These are phyloP conservation scores for Mus spretus DNA, from an alignment of 2,797 vertebrate genomes.

Conservation along the genomic window DNA sequence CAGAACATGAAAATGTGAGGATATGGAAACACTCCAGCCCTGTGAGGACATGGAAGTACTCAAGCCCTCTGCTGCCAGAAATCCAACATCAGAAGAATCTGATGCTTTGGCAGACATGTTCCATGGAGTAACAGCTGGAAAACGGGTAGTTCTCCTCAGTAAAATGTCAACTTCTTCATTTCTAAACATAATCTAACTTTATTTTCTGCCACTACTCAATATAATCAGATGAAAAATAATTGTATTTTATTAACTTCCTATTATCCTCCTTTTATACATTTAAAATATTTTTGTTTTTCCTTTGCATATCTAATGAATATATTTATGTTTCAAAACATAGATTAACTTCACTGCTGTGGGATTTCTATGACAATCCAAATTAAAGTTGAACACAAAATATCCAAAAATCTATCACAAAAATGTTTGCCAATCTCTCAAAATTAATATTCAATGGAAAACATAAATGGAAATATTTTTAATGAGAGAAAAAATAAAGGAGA, in stretches of 20 bases:
- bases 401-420: background rate
- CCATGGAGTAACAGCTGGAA: fast-evolving
- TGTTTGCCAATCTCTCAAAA: constrained; percentile 52
- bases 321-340: background rate
- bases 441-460: background rate
- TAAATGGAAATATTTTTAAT: background rate
- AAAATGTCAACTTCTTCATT: background rate
- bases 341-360: background rate
- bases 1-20: background rate
- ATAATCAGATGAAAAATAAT: background rate
- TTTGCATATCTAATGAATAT: background rate
- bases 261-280: background rate
- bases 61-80: background rate
- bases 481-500: background rate
- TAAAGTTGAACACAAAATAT: background rate
- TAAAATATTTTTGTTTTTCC: background rate
- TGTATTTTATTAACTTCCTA: background rate
- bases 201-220: background rate
- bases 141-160: background rate
- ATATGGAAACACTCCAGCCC: background rate
- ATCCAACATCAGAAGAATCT: background rate
- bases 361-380: background rate
- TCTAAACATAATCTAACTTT: background rate
- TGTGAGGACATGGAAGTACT: background rate
- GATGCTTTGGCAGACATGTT: background rate